Evolutionary conservation across 2,113 vertebrate genomes (phyloP).

Genomic region (Polyodon spathula): DNA sequence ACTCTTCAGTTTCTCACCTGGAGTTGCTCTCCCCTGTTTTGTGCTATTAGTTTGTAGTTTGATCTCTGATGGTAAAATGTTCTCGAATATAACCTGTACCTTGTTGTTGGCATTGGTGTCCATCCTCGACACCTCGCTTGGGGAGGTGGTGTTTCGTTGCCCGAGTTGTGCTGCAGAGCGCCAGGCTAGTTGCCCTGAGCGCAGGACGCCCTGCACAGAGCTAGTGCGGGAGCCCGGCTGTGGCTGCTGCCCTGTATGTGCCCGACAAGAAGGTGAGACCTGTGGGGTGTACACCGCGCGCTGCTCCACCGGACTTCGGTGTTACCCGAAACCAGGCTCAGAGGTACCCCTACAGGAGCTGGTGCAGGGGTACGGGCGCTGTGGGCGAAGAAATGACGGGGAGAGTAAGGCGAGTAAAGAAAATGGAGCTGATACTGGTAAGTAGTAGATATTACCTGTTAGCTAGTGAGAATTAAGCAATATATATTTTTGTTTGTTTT

Average conservation of each 20-base stretch:
- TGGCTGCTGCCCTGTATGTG: slow-evolving; percentile 77
- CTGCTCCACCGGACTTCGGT: slow-evolving; percentile 72
- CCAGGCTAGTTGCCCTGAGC: slow-evolving; percentile 45
- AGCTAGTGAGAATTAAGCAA: background rate
- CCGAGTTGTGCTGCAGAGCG: slow-evolving; percentile 65
- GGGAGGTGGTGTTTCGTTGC: slow-evolving; percentile 75
- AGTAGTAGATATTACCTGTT: background rate
- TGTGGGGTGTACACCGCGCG: slow-evolving; percentile 82
- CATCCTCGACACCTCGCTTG: slow-evolving; percentile 25
- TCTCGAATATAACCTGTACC: slow-evolving; percentile 21
- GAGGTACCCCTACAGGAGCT: slow-evolving; percentile 76
- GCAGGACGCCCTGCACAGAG: slow-evolving; percentile 52
- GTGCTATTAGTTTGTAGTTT: slow-evolving; percentile 10
- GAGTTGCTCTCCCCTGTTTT: slow-evolving; percentile 21
- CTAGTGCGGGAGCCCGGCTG: slow-evolving; percentile 74
- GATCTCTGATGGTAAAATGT: slow-evolving; percentile 28
- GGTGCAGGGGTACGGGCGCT: slow-evolving; percentile 71
- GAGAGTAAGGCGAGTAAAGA: slow-evolving; percentile 43
- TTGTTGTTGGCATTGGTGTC: slow-evolving; percentile 33
- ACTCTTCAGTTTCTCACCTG: slow-evolving; percentile 37
- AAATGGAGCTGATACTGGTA: slow-evolving; percentile 46
- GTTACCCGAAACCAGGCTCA: slow-evolving; percentile 62
- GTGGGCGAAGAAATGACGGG: slow-evolving; percentile 58
- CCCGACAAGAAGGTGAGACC: slow-evolving; percentile 57
- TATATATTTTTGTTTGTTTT: background rate